A percentile compares a stretch with the other conserved stretches of the same genome.
Conservation (phyloP, 2,797 vertebrate species). For the Alfaro cultratus region DNA sequence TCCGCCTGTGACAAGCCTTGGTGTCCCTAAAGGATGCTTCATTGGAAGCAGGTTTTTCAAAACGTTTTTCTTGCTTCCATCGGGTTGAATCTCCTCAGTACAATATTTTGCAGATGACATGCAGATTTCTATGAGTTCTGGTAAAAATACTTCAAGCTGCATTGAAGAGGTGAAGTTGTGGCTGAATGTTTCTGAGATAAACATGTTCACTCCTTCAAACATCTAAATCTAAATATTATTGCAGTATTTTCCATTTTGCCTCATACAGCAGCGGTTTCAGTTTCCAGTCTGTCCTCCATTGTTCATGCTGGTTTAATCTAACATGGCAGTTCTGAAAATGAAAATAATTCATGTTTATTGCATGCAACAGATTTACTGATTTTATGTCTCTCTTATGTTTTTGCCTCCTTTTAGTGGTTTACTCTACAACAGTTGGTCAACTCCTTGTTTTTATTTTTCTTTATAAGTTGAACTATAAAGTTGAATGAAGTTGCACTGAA, state of each 20-base stretch:
- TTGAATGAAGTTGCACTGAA: neutral
- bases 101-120: neutral
- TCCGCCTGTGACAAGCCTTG: neutral
- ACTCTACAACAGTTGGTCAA: neutral
- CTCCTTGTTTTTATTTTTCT: neutral
- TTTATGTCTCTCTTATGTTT: neutral
- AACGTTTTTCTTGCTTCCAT: neutral
- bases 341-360: neutral
- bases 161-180: neutral
- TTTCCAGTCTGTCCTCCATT: neutral
- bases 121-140: neutral
- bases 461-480: neutral
- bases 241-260: neutral
- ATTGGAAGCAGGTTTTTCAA: neutral
- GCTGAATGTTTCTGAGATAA: neutral
- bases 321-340: neutral
- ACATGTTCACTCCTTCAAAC: neutral
- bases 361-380: neutral
- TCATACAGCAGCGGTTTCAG: neutral
- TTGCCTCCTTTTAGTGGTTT: neutral
- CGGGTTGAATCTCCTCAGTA: neutral
- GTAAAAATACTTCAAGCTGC: neutral
- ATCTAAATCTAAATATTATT: neutral
- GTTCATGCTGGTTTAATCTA: neutral
- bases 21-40: neutral